phyloP scores from a whole-genome alignment of 1,140 invertebrate genomes.

The Lycorma delicatula region DNA sequence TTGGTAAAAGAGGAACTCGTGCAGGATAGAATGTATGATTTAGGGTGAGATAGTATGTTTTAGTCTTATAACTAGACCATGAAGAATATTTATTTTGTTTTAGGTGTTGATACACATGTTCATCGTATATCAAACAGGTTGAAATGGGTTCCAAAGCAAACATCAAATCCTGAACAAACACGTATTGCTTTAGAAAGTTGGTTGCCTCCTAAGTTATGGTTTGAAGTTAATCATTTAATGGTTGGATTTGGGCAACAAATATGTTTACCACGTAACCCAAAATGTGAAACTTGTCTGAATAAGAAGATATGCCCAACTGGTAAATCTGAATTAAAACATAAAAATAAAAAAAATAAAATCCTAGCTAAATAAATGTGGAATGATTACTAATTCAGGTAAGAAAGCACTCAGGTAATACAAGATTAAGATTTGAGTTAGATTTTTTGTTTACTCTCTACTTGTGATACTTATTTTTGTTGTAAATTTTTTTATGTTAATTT shows the following conservation, averaged over 20 bases:
- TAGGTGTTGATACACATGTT: slow-evolving; percentile 94
- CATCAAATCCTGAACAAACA: slow-evolving; percentile 84
- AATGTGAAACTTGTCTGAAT: slow-evolving; percentile 77
- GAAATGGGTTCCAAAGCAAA: slow-evolving; percentile 68
- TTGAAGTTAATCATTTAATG: slow-evolving; percentile 81
- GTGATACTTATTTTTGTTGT: too few species aligned
- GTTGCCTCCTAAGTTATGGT: slow-evolving; percentile 81
- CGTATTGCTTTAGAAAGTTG: slow-evolving; percentile 74
- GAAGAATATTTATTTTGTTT: slow-evolving; percentile 22
- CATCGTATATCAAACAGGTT: slow-evolving; percentile 88
- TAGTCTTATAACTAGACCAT: not conserved
- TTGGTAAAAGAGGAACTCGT: too few species aligned
- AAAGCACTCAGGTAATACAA: too few species aligned
- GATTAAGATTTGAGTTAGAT: too few species aligned
- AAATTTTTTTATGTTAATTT: too few species aligned
- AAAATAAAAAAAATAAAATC: too few species aligned
- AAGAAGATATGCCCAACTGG: slow-evolving; percentile 71
- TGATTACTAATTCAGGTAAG: too few species aligned
- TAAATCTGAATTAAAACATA: too few species aligned
- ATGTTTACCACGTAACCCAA: slow-evolving; percentile 72
- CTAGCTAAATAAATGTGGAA: too few species aligned
- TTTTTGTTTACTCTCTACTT: too few species aligned
- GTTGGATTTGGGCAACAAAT: slow-evolving; percentile 95
- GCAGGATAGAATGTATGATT: too few species aligned
- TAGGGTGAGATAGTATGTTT: not conserved